phyloP scores from a whole-genome alignment of 2,888 invertebrate species.

The Keiferia lycopersicella region DNA sequence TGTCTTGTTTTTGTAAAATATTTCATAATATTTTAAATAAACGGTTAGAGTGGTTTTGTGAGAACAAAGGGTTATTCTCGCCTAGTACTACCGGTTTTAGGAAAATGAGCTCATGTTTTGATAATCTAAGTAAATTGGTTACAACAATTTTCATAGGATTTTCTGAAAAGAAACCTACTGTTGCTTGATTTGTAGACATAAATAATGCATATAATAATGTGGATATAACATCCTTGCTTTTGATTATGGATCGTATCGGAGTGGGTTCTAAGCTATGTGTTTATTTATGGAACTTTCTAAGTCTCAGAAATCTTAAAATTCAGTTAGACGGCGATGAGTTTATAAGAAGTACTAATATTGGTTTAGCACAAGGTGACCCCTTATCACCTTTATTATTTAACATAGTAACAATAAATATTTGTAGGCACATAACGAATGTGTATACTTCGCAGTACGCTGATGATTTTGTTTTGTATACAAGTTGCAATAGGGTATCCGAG shows the following conservation, averaged over 20 bases:
- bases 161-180: neutral
- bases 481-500: neutral
- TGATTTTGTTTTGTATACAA: constrained; percentile 31
- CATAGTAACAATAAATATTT: constrained; percentile 35
- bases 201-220: constrained; percentile 43
- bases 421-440: constrained; percentile 24
- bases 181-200: constrained; percentile 10
- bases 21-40: too few relatives aligned
- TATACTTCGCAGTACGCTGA: constrained; percentile 39
- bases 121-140: too few relatives aligned
- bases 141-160: too few relatives aligned
- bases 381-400: constrained; percentile 45
- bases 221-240: constrained; percentile 28
- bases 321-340: neutral
- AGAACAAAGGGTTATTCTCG: too few relatives aligned
- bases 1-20: too few relatives aligned
- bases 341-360: constrained; percentile 31
- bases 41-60: too few relatives aligned
- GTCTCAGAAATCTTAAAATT: constrained; percentile 32
- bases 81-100: too few relatives aligned
- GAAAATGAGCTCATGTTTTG: too few relatives aligned
- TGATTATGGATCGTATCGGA: constrained; percentile 31
- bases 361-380: constrained; percentile 43
- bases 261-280: constrained; percentile 35
- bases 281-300: constrained; percentile 37